A percentile compares a stretch with the other conserved stretches of the same genome.
Conservation (phyloP, 2,113 vertebrate species). For the Zosterops borbonicus region DNA sequence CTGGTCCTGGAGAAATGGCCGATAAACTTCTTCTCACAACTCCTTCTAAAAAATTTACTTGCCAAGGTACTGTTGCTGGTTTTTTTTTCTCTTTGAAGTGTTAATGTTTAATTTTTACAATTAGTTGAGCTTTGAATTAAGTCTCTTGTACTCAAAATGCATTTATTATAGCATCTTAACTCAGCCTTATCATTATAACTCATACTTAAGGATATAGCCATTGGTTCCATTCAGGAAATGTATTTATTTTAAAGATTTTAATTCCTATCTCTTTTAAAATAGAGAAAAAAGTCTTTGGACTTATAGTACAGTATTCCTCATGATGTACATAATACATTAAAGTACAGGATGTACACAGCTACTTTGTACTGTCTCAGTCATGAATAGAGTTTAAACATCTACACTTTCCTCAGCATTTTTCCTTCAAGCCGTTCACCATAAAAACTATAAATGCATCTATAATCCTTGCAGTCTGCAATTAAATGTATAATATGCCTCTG, state of each 20-base stretch:
- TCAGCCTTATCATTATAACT: neutral
- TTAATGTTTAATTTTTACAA: neutral
- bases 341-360: neutral
- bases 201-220: neutral
- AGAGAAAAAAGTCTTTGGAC: neutral
- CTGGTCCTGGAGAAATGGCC: conserved; percentile 94
- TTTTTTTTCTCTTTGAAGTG: neutral
- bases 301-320: neutral
- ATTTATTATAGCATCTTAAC: neutral
- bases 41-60: conserved; percentile 96
- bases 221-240: neutral
- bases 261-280: neutral
- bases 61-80: conserved; percentile 83
- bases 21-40: conserved; percentile 97
- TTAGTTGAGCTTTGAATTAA: neutral
- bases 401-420: neutral
- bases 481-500: neutral
- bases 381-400: neutral
- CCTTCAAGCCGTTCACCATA: neutral
- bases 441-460: neutral
- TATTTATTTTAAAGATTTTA: neutral
- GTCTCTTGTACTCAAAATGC: neutral
- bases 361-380: neutral
- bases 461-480: neutral
- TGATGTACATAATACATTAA: neutral